Base-by-base conservation (phyloP, 2,888 invertebrate species). In the Druceiella hillmani region DNA sequence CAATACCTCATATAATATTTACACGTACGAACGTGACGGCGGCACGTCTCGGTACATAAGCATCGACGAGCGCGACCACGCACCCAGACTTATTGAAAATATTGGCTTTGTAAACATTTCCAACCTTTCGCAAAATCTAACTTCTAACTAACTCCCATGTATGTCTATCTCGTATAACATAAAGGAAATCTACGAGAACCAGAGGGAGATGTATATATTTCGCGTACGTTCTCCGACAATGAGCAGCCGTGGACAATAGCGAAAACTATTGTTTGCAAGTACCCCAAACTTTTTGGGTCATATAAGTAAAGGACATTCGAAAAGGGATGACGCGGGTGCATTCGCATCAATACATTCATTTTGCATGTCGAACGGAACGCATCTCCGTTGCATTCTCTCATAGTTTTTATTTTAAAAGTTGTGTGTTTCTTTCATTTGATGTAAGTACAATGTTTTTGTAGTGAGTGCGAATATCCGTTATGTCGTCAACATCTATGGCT, bases 241-340 rank as follows among this genome's bases (percentile, higher is more conserved):
- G n/a, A n/a, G n/a, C n/a, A n/a, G n/a, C n/a, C n/a, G n/a, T n/a
- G 67, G 66, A 69, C 69, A 69, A 66, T 66, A 55, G 66, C 56
- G 61, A 60, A n/a, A 54, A 56, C 69, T 66, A 68, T 70, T 70
- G 69, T 70, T n/a, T 69, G 59, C 57, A 62, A 61, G 66, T 69
- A 66, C 69, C 70, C 70, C 62, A 64, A 68, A 63, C 54, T 66
- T 69, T 70, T 70, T 69, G 66, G 67, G 69, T 67, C 69, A 68
- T 59, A 66, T 64, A 69, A 66, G 66, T 66, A 65, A 66, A 67
- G 66, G 68, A 67, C 65, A 64, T 62, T 68, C 64, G 66, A 61
- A 55, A n/a, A 66, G 68, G 67, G 68, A 63, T 65, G 62, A 58
- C 61, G 60, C 59, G 66, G 54, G 55, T 59, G 58, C 59, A 58